Evolutionary conservation across 2,113 vertebrate genomes (phyloP).

Genomic region (Megalops atlanticus): DNA sequence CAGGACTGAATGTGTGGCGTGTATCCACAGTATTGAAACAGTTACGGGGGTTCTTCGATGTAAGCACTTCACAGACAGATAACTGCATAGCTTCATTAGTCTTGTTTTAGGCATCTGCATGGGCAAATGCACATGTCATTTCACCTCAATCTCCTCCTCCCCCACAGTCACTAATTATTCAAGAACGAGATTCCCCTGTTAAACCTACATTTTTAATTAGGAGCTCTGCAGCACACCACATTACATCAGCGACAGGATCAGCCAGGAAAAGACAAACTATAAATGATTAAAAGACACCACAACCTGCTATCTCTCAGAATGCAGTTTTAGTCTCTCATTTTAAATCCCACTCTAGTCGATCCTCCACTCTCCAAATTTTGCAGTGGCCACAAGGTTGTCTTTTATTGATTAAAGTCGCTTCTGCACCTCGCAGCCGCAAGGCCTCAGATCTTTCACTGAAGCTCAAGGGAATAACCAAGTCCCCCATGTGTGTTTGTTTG

Average conservation of each 20-base stretch:
- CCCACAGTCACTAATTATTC: neutral
- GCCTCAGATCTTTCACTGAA: too few species aligned
- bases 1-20: neutral
- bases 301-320: neutral
- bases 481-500: neutral
- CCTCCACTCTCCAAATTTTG: neutral
- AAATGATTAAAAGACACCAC: neutral
- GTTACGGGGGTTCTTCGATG: too few species aligned
- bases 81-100: neutral
- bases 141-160: neutral
- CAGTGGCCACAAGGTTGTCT: too few species aligned
- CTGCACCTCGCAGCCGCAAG: too few species aligned
- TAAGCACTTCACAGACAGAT: neutral
- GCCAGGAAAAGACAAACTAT: neutral
- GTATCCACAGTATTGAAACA: neutral
- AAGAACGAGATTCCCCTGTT: neutral
- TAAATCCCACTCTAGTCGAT: neutral
- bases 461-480: neutral
- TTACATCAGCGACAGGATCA: neutral
- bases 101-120: neutral
- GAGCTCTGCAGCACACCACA: neutral
- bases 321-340: neutral
- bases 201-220: conserved; percentile 1
- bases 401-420: too few species aligned
- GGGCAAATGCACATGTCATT: neutral